These are phyloP conservation scores for Mobula hypostoma DNA, from an alignment of 2,113 vertebrate species.

Conservation along the genomic window DNA sequence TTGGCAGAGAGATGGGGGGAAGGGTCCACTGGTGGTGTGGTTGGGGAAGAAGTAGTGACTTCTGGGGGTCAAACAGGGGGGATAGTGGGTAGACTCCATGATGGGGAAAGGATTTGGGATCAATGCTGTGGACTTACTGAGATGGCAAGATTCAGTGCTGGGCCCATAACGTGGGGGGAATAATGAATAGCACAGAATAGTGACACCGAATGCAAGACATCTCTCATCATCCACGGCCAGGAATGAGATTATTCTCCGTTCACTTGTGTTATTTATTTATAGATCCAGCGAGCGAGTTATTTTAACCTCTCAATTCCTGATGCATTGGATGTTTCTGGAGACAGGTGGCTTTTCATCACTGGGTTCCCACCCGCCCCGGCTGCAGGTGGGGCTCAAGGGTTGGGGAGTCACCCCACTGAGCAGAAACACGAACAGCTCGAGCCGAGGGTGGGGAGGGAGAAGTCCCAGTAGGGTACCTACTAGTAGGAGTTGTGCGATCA, in stretches of 20 bases:
- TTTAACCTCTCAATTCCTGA: constrained; percentile 6
- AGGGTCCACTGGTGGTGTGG: too few species aligned
- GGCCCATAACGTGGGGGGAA: not conserved
- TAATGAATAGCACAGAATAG: not conserved
- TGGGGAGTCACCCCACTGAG: not conserved
- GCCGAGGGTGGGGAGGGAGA: not conserved
- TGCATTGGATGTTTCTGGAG: not conserved
- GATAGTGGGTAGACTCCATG: not conserved
- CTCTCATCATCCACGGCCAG: not conserved
- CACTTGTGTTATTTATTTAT: not conserved
- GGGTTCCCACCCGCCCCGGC: not conserved
- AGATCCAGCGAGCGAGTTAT: not conserved
- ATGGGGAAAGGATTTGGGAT: too few species aligned
- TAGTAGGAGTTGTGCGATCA: too few species aligned
- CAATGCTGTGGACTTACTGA: not conserved
- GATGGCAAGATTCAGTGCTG: not conserved
- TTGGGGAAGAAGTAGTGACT: too few species aligned
- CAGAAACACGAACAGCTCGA: not conserved
- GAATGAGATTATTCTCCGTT: not conserved
- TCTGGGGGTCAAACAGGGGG: too few species aligned
- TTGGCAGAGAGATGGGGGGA: too few species aligned
- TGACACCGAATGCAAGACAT: not conserved
- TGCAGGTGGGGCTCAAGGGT: too few species aligned
- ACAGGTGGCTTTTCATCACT: not conserved
- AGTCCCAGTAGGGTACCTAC: too few species aligned